Evolutionary conservation across 2,797 vertebrate genomes (phyloP).

Genomic region (Coracias cyanogaster): DNA sequence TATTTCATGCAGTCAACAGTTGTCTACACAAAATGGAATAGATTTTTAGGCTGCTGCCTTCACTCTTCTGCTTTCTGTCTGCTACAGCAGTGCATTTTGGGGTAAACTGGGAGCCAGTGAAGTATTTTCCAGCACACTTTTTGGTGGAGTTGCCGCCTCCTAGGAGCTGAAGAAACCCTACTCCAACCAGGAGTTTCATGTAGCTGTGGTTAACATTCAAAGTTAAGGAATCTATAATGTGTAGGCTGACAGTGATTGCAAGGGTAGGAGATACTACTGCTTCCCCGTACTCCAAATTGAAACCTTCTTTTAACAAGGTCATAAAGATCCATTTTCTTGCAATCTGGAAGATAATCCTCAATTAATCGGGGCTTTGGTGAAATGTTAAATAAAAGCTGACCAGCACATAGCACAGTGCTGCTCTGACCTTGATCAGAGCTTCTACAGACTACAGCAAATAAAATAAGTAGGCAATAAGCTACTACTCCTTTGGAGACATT

Average conservation of each 20-base stretch:
- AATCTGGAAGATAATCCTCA: background rate
- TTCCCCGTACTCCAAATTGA: background rate
- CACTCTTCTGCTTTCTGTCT: background rate
- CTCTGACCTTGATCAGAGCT: background rate
- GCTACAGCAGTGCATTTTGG: background rate
- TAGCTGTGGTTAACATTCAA: background rate
- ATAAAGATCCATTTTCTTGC: background rate
- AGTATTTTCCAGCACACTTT: background rate
- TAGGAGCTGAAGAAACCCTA: background rate
- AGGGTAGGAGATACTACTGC: background rate
- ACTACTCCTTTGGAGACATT: too few relatives aligned
- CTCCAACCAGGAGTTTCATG: background rate
- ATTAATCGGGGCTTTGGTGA: background rate
- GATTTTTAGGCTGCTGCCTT: background rate
- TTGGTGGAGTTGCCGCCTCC: background rate
- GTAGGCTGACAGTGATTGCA: background rate
- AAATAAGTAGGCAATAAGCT: background rate
- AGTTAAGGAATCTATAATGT: background rate
- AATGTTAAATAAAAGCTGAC: background rate
- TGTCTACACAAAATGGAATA: background rate
- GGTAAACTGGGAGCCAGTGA: background rate
- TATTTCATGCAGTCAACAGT: background rate
- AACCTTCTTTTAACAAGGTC: constrained; percentile 17
- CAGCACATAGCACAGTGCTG: background rate
- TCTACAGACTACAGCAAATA: background rate